A percentile compares a stretch with the other conserved stretches of the same genome.
Conservation (phyloP, 2,888 invertebrate genomes). For the Eristalis tenax region DNA sequence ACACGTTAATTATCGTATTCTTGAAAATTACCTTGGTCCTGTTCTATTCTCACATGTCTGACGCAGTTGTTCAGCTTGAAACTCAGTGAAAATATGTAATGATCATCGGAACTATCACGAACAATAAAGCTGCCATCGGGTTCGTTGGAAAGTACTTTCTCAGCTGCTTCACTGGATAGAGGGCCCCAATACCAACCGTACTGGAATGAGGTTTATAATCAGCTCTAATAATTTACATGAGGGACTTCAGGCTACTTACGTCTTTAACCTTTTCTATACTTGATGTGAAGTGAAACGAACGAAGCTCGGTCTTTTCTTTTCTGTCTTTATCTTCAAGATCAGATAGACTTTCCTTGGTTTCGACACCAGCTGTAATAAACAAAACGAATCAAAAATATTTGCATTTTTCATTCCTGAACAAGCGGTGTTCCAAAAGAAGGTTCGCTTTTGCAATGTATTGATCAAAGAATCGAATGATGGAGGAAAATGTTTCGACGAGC, state of each 20-base stretch:
- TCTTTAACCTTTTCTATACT: constrained; percentile 97
- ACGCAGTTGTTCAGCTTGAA: constrained; percentile 95
- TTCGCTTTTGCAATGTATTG: no score
- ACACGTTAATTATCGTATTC: background rate
- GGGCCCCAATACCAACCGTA: constrained; percentile 99
- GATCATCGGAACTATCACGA: constrained; percentile 95
- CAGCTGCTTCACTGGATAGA: constrained; percentile 94
- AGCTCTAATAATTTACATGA: background rate
- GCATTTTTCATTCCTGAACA: no score
- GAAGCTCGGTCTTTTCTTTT: constrained; percentile 76
- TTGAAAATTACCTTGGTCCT: constrained; percentile 90
- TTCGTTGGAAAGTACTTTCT: constrained; percentile 94
- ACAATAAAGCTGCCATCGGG: constrained; percentile 97
- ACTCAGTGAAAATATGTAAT: constrained; percentile 96
- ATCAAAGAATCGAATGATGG: no score
- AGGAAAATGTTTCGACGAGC: no score
- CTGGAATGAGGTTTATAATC: constrained; percentile 81
- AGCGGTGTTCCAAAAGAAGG: no score
- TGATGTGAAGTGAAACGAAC: constrained; percentile 91
- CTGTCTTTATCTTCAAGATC: constrained; percentile 74
- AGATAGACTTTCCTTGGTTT: constrained; percentile 51
- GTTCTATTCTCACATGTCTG: constrained; percentile 95
- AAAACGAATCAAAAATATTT: background rate
- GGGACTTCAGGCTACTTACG: constrained; percentile 84
- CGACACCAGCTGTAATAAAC: constrained; percentile 51